A percentile compares a stretch with the other conserved stretches of the same genome.
phyloP scores from a whole-genome alignment of 2,888 invertebrate genomes.

The Congeria kusceri region DNA sequence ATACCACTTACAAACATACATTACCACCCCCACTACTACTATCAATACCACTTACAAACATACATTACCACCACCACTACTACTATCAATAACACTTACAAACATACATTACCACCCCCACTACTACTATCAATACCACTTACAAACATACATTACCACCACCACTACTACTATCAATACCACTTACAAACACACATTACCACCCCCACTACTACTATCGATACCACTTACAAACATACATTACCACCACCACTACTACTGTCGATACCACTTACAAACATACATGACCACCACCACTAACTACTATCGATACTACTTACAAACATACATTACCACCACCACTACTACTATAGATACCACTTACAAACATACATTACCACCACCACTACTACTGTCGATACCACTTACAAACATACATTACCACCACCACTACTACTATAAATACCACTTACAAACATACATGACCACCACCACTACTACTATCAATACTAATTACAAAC shows the following conservation, averaged over 20 bases:
- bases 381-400: background rate
- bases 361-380: too few relatives aligned
- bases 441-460: too few relatives aligned
- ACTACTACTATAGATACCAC: background rate
- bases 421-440: background rate
- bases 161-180: background rate
- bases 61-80: background rate
- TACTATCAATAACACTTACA: background rate
- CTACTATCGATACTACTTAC: background rate
- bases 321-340: background rate
- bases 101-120: background rate
- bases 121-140: background rate
- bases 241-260: background rate
- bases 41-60: too few relatives aligned
- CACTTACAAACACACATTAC: too few relatives aligned
- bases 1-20: background rate
- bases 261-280: too few relatives aligned
- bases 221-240: background rate
- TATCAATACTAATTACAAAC: too few relatives aligned
- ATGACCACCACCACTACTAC: background rate
- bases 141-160: background rate
- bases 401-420: background rate
- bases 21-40: background rate
- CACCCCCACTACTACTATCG: background rate
- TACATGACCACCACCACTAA: too few relatives aligned